Evolutionary conservation across 2,888 invertebrate species (phyloP).

Genomic region (Tenthredo livida): DNA sequence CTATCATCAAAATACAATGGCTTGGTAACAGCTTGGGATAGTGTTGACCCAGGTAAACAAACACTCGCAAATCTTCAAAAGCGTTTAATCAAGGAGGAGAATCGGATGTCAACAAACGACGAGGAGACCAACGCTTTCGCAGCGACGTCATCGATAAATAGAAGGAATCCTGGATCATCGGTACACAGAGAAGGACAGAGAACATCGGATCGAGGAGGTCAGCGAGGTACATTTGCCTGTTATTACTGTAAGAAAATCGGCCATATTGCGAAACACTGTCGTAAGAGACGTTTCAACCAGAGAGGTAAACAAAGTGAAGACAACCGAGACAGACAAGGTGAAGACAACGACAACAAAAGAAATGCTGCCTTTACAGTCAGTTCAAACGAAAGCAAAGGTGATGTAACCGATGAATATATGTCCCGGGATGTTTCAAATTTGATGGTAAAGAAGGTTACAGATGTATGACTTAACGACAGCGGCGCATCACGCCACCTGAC

Average conservation of each 20-base stretch:
- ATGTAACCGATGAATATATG: constrained; percentile 3
- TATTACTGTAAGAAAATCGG: too few relatives aligned
- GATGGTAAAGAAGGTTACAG: background rate
- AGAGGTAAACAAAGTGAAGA: too few relatives aligned
- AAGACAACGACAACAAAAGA: too few relatives aligned
- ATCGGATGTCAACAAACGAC: too few relatives aligned
- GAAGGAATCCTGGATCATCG: too few relatives aligned
- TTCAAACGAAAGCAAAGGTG: constrained; percentile 11
- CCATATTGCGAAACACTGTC: too few relatives aligned
- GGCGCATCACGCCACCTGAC: constrained; percentile 50
- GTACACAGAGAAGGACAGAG: too few relatives aligned
- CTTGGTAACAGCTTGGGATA: constrained; percentile 49
- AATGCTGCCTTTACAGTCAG: background rate
- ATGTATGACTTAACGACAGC: constrained; percentile 47
- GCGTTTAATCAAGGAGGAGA: constrained; percentile 51
- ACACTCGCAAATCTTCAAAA: constrained; percentile 48
- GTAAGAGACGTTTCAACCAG: too few relatives aligned
- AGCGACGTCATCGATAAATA: background rate
- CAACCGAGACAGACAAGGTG: too few relatives aligned
- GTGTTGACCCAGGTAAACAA: background rate
- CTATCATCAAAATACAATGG: constrained; percentile 52
- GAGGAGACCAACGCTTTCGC: background rate
- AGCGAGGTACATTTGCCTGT: too few relatives aligned
- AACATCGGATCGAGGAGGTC: too few relatives aligned
- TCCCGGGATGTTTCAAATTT: background rate